These are phyloP conservation scores for Sander lucioperca DNA, from an alignment of 2,113 vertebrate species.

Conservation along the genomic window DNA sequence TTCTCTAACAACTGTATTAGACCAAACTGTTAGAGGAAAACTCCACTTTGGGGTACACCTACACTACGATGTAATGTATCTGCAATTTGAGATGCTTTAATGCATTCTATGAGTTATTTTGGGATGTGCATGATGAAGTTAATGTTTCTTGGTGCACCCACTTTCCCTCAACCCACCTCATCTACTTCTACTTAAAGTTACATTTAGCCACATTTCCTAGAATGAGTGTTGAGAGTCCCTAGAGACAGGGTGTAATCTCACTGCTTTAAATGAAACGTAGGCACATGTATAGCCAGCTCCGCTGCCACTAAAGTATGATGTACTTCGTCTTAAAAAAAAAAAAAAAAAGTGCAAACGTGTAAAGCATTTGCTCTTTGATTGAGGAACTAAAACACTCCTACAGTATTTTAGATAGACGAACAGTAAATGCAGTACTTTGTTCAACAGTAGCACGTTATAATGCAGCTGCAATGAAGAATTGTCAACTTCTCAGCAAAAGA, in stretches of 20 bases:
- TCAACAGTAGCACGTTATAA: not conserved
- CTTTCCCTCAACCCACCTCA: not conserved
- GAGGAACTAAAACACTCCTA: not conserved
- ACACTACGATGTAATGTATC: not conserved
- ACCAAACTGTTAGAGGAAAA: not conserved
- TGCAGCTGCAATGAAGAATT: not conserved
- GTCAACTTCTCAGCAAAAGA: not conserved
- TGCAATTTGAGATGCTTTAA: not conserved
- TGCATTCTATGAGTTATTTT: not conserved
- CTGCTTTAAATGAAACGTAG: not conserved
- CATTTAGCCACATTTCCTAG: constrained; percentile 3
- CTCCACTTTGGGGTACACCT: not conserved
- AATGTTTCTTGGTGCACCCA: not conserved
- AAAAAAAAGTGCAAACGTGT: not conserved
- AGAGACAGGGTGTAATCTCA: not conserved
- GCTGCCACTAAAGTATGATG: not conserved
- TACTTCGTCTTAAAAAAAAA: not conserved
- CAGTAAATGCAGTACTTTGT: not conserved
- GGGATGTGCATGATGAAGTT: not conserved
- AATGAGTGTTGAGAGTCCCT: not conserved
- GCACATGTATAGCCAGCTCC: not conserved
- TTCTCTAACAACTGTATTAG: not conserved
- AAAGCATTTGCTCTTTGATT: not conserved
- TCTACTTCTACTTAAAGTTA: not conserved
- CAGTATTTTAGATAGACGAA: not conserved